Conservation (phyloP, 2,113 vertebrate genomes). For the Phalacrocorax carbo region DNA sequence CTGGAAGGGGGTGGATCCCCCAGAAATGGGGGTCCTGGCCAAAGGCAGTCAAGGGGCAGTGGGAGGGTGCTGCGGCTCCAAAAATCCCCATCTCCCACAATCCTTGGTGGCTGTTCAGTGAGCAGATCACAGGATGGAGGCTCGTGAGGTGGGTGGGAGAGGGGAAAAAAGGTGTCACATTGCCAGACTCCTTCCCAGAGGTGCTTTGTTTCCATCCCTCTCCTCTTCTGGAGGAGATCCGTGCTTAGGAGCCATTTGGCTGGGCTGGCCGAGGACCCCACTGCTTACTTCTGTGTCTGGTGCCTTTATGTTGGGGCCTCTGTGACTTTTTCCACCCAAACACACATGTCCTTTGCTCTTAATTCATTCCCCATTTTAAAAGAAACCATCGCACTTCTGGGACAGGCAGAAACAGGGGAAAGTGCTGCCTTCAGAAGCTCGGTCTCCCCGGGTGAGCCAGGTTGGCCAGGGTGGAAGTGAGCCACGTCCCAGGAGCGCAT, state of each 20-base stretch:
- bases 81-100: neutral
- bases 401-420: neutral
- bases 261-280: neutral
- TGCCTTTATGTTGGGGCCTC: neutral
- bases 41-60: neutral
- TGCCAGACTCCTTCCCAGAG: neutral
- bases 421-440: neutral
- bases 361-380: neutral
- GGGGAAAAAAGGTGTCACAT: neutral
- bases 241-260: neutral
- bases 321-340: neutral
- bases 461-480: rapidly evolving
- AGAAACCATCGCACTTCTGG: too few relatives aligned
- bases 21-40: neutral
- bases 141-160: neutral
- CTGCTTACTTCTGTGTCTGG: neutral
- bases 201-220: neutral
- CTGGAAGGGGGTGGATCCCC: neutral
- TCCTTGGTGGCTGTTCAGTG: rapidly evolving
- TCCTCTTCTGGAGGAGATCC: too few relatives aligned
- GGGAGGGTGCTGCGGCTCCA: neutral
- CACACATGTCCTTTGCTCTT: neutral
- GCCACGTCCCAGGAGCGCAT: rapidly evolving
- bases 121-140: neutral
- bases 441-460: neutral